phyloP scores from a whole-genome alignment of 2,113 vertebrate species.

The Nesogale talazaci region DNA sequence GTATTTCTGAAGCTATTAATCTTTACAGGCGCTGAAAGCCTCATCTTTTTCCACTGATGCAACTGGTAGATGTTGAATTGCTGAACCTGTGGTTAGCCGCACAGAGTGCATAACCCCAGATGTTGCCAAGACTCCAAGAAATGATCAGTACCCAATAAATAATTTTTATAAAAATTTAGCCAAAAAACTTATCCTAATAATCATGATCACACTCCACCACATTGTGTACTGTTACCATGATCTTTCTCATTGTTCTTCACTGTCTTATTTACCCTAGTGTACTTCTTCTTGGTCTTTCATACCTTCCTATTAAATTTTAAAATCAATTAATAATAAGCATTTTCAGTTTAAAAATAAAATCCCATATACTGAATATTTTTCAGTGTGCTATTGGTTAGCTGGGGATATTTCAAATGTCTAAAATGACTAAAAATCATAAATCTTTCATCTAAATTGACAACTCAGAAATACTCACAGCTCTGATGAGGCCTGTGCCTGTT shows the following conservation, averaged over 20 bases:
- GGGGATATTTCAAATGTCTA: neutral
- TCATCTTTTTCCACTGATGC: too few relatives aligned
- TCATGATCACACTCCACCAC: neutral
- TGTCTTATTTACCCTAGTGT: neutral
- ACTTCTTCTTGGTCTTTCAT: neutral
- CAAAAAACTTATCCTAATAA: neutral
- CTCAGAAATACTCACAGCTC: conserved; percentile 89
- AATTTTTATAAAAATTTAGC: too few relatives aligned
- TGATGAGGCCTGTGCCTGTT: conserved; percentile 98
- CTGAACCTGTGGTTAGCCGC: too few relatives aligned
- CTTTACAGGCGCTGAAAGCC: too few relatives aligned
- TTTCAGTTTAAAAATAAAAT: neutral
- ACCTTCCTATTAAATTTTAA: neutral
- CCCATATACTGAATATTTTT: neutral
- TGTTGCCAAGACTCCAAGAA: too few relatives aligned
- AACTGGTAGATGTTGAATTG: too few relatives aligned
- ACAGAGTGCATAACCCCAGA: too few relatives aligned
- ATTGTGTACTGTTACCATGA: neutral
- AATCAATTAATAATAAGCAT: neutral
- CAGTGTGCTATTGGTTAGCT: neutral
- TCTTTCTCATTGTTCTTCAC: neutral
- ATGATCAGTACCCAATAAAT: too few relatives aligned
- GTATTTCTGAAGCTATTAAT: too few relatives aligned
- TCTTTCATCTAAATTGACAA: neutral
- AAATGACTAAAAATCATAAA: neutral